Conservation (phyloP, 2,888 invertebrate genomes). For the Doris montereyensis region DNA sequence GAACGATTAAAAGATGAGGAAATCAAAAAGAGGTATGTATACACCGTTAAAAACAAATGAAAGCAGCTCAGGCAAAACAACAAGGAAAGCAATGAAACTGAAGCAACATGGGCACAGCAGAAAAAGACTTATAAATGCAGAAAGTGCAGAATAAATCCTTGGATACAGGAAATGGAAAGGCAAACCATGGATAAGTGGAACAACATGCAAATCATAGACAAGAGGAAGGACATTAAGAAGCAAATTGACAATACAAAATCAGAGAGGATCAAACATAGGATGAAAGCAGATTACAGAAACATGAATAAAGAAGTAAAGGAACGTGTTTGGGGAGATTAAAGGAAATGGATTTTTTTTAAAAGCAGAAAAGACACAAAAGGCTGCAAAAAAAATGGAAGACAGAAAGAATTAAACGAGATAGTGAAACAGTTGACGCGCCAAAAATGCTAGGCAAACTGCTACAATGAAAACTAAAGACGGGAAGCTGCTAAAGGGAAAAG, state of each 20-base stretch:
- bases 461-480: background rate
- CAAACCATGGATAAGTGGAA: background rate
- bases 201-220: background rate
- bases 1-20: background rate
- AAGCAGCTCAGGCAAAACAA: background rate
- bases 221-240: background rate
- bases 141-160: background rate
- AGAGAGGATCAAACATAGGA: background rate
- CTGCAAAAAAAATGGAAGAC: background rate
- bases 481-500: too few relatives aligned
- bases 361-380: background rate
- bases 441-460: background rate
- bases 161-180: background rate
- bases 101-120: too few relatives aligned
- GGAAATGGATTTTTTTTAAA: background rate
- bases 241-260: background rate
- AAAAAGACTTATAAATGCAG: background rate
- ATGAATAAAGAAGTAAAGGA: too few relatives aligned
- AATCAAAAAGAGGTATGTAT: background rate
- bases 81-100: too few relatives aligned
- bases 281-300: background rate
- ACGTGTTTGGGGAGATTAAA: too few relatives aligned
- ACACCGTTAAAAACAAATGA: background rate
- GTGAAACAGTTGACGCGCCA: background rate
- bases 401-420: background rate